A percentile compares a stretch with the other conserved stretches of the same genome.
phyloP scores from a whole-genome alignment of 30 jellyfish, hydroid and myxozoan species.

The Rhopilema esculentum region DNA sequence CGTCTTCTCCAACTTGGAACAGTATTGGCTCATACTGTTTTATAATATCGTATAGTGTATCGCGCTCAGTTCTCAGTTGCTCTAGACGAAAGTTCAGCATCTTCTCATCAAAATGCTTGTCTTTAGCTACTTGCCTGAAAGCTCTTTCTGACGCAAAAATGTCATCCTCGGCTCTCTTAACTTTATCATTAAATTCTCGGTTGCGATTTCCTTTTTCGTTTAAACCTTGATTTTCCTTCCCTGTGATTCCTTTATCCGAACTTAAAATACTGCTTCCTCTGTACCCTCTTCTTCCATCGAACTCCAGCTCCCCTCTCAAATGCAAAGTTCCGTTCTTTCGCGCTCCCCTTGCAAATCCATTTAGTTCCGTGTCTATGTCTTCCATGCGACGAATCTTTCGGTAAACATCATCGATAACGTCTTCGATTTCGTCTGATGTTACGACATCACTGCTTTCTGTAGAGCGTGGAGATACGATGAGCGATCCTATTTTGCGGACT shows the following conservation, averaged over 20 bases:
- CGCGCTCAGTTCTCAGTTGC: conserved; percentile 61
- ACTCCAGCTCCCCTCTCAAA: conserved; percentile 27
- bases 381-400: conserved; percentile 45
- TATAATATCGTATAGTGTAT: conserved; percentile 39
- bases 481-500: conserved; percentile 61
- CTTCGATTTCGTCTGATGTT: conserved; percentile 28
- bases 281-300: background rate
- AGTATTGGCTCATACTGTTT: conserved; percentile 60
- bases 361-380: conserved; percentile 11
- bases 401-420: conserved; percentile 57
- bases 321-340: conserved; percentile 8
- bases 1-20: conserved; percentile 3
- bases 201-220: background rate
- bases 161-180: conserved; percentile 40
- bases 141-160: conserved; percentile 67
- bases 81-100: conserved; percentile 49
- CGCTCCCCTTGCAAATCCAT: conserved; percentile 2
- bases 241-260: background rate
- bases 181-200: background rate
- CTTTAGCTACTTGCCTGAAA: conserved; percentile 53
- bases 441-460: conserved; percentile 42
- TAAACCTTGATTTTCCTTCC: background rate
- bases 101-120: conserved; percentile 44
- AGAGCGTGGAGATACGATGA: conserved; percentile 62
- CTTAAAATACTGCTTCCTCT: background rate